A percentile compares a stretch with the other conserved stretches of the same genome.
Evolutionary conservation across 2,888 invertebrate genomes (phyloP).

Genomic region (Perizoma affinitatum): DNA sequence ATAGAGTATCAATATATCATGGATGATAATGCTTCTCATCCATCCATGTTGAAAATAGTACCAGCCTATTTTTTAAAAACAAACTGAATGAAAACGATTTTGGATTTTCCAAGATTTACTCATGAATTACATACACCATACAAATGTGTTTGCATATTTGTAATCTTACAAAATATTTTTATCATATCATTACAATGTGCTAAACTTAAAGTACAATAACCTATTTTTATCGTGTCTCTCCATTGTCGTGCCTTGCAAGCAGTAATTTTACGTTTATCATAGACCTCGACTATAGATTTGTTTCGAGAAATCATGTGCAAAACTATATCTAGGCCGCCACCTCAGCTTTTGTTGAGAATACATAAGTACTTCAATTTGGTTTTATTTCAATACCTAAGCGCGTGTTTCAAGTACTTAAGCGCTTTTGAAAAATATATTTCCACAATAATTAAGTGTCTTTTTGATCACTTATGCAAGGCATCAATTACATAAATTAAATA

Average conservation of each 20-base stretch:
- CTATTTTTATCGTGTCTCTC: slow-evolving; percentile 76
- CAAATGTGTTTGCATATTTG: slow-evolving; percentile 80
- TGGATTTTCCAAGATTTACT: slow-evolving; percentile 78
- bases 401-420: slow-evolving; percentile 28
- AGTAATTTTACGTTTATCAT: slow-evolving; percentile 53
- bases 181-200: slow-evolving; percentile 81
- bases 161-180: slow-evolving; percentile 78
- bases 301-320: slow-evolving; percentile 57
- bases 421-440: slow-evolving; percentile 34
- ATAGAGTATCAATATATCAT: too few species aligned
- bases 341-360: slow-evolving; percentile 42
- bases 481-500: slow-evolving; percentile 44
- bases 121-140: slow-evolving; percentile 83
- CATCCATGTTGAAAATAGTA: too few species aligned
- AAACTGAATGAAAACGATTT: slow-evolving; percentile 11
- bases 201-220: slow-evolving; percentile 77
- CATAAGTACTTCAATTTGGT: slow-evolving; percentile 25
- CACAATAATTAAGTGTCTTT: slow-evolving; percentile 30
- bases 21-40: too few species aligned
- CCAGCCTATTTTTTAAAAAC: too few species aligned
- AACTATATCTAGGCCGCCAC: slow-evolving; percentile 61
- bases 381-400: slow-evolving; percentile 9
- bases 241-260: slow-evolving; percentile 71
- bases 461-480: slow-evolving; percentile 45
- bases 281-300: slow-evolving; percentile 16